These are phyloP conservation scores for Nephrotoma appendiculata DNA, from an alignment of 2,888 invertebrate genomes.

Conservation along the genomic window DNA sequence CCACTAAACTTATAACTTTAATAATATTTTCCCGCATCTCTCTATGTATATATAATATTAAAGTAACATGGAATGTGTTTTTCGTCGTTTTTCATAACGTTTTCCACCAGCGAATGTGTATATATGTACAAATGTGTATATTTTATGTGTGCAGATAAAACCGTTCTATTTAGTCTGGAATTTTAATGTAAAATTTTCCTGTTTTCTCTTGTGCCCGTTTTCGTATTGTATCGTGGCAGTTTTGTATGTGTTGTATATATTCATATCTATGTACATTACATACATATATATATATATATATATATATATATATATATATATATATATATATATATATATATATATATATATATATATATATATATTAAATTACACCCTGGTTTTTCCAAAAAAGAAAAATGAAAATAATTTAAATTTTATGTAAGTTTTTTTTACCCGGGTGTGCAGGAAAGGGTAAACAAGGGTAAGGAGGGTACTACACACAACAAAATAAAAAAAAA, in stretches of 20 bases:
- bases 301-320: background rate
- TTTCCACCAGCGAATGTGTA: background rate
- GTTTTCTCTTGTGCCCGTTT: background rate
- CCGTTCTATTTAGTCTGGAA: background rate
- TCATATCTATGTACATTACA: background rate
- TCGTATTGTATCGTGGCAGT: background rate
- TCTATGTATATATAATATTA: background rate
- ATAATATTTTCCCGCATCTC: background rate
- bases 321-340: background rate
- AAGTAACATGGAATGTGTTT: background rate
- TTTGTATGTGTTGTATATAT: background rate
- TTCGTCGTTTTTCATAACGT: background rate
- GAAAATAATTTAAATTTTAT: background rate
- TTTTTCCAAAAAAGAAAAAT: background rate
- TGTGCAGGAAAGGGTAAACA: background rate
- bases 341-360: background rate
- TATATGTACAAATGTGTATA: background rate
- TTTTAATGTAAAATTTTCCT: background rate
- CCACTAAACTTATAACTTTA: background rate
- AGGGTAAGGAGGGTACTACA: background rate
- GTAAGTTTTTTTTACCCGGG: background rate
- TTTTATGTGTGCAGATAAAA: background rate
- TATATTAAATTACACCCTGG: background rate
- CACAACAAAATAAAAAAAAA: background rate
- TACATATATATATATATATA: background rate